Evolutionary conservation across 1,140 invertebrate species (phyloP).

Genomic region (Aradophagus sp.): DNA sequence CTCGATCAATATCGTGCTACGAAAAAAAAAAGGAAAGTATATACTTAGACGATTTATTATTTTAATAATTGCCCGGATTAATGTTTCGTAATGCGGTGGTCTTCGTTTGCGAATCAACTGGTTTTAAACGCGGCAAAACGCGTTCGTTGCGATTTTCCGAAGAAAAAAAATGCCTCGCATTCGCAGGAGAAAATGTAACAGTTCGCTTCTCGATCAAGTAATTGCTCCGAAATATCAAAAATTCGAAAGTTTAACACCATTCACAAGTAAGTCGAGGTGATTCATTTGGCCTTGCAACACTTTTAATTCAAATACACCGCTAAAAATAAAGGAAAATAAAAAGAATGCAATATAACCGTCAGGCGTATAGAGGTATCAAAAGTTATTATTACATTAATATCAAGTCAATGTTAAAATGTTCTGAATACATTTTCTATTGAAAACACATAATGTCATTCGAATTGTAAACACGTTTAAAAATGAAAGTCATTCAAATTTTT

Average conservation of each 20-base stretch:
- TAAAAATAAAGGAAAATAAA: conserved; percentile 7
- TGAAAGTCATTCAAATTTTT: conserved; percentile 29
- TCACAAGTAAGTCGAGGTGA: neutral
- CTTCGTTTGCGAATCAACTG: too few species aligned
- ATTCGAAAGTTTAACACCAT: conserved; percentile 15
- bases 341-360: conserved; percentile 1
- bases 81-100: too few species aligned
- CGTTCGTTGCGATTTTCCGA: too few species aligned
- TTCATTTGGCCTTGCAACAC: conserved; percentile 12
- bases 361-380: conserved; percentile 18
- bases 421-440: conserved; percentile 26
- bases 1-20: conserved; percentile 22
- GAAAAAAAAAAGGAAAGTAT: conserved; percentile 39
- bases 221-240: conserved; percentile 12
- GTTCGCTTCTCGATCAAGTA: conserved; percentile 5
- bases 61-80: conserved; percentile 33
- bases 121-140: too few species aligned
- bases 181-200: conserved; percentile 6
- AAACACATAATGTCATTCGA: conserved; percentile 19
- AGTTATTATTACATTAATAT: too few species aligned
- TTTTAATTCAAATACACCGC: conserved; percentile 23
- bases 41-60: conserved; percentile 40
- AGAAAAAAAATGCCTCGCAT: too few species aligned
- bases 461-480: conserved; percentile 43
- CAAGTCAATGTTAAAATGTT: conserved; percentile 26